phyloP scores from a whole-genome alignment of 35 echinoderm and acorn worm species.

The Patiria miniata region DNA sequence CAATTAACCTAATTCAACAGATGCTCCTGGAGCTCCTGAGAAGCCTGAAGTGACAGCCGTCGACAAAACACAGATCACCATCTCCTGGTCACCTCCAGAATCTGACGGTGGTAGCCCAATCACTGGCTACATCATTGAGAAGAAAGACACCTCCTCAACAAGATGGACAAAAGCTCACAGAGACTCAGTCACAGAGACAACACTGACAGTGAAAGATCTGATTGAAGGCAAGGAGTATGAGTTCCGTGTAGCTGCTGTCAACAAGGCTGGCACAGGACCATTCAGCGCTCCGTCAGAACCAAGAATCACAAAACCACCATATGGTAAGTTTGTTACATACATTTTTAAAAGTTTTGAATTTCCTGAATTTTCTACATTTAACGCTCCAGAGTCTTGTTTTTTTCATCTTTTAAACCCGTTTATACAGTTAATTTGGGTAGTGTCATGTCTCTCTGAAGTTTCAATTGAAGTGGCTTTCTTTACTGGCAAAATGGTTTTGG shows the following conservation, averaged over 20 bases:
- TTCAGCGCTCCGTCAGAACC: conserved; percentile 60
- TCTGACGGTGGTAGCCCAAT: conserved; percentile 65
- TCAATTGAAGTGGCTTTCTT: no score
- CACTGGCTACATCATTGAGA: conserved; percentile 68
- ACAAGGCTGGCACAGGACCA: conserved; percentile 66
- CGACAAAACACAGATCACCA: conserved; percentile 53
- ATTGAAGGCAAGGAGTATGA: conserved; percentile 65
- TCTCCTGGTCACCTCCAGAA: conserved; percentile 67
- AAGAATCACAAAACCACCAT: conserved; percentile 68
- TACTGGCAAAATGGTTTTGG: no score
- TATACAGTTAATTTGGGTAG: no score
- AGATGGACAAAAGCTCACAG: conserved; percentile 51
- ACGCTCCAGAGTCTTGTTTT: no score
- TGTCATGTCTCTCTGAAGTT: no score
- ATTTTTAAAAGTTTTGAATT: background rate
- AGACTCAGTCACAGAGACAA: conserved; percentile 45
- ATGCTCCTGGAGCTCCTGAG: conserved; percentile 73
- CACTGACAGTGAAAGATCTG: conserved; percentile 51
- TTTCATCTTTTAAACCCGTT: no score
- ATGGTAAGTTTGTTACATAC: conserved; percentile 49
- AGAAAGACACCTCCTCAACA: conserved; percentile 49
- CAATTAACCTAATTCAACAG: no score
- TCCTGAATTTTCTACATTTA: no score
- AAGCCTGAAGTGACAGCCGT: conserved; percentile 65
- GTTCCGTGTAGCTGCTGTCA: conserved; percentile 74